Percentiles rank a stretch among this genome's conserved stretches.
phyloP scores from a whole-genome alignment of 2,888 invertebrate genomes.

The Nemapogon koenigi region DNA sequence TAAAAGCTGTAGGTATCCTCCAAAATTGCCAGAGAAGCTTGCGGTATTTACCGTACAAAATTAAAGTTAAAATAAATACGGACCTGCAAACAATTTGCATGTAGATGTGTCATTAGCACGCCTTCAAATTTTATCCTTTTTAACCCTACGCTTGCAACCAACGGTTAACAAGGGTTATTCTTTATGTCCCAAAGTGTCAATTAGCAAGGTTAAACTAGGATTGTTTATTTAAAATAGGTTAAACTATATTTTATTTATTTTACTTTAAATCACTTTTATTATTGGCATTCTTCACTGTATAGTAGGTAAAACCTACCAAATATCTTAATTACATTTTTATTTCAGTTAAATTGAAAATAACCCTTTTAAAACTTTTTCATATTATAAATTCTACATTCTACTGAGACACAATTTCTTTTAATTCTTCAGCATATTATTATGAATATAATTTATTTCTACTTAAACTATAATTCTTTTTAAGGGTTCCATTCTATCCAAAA shows the following conservation, averaged over 20 bases:
- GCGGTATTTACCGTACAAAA: constrained; percentile 52
- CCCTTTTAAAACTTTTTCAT: background rate
- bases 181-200: no score
- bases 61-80: constrained; percentile 57
- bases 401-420: background rate
- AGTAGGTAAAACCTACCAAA: no score
- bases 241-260: no score
- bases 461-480: no score
- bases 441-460: background rate
- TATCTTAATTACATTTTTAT: no score
- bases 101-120: constrained; percentile 57
- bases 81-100: constrained; percentile 55
- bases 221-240: no score
- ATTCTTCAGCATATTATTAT: background rate
- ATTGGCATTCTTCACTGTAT: no score
- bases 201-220: no score
- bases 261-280: no score
- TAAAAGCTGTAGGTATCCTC: no score
- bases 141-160: constrained; percentile 10
- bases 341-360: no score
- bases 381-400: background rate
- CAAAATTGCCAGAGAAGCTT: constrained; percentile 26
- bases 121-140: constrained; percentile 34
- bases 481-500: no score
- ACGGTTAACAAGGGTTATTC: background rate